Conservation (phyloP, 2,797 vertebrate genomes). For the Phoeniculus purpureus region DNA sequence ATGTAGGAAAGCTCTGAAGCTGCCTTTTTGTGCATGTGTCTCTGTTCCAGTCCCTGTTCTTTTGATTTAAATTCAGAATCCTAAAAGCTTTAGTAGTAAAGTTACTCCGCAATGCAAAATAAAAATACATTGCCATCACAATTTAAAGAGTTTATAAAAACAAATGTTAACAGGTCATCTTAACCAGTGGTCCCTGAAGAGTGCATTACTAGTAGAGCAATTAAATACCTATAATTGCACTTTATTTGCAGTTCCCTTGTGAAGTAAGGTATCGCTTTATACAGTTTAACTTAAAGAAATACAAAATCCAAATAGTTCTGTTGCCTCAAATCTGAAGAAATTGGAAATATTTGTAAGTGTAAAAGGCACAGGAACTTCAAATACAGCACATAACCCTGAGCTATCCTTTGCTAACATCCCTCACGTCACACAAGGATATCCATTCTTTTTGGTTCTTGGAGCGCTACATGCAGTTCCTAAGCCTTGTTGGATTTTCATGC, state of each 20-base stretch:
- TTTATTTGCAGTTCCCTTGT: background rate
- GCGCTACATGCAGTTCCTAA: background rate
- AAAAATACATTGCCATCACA: background rate
- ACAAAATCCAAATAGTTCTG: background rate
- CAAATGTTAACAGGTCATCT: background rate
- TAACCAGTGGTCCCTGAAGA: background rate
- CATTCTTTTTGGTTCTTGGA: background rate
- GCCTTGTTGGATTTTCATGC: background rate
- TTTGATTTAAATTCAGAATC: background rate
- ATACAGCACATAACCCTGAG: background rate
- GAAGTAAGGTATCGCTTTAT: background rate
- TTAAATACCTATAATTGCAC: background rate
- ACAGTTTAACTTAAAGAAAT: background rate
- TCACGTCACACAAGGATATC: background rate
- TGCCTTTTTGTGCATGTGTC: fast-evolving
- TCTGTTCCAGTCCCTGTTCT: background rate
- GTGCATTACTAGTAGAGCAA: background rate
- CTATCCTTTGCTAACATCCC: background rate
- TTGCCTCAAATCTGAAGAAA: background rate
- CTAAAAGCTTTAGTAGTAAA: background rate
- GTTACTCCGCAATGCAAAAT: background rate
- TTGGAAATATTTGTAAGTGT: background rate
- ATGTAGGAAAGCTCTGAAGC: background rate
- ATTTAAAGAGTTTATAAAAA: background rate
- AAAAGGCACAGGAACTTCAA: background rate